Evolutionary conservation across 2,797 vertebrate genomes (phyloP), one percentile per base, ranked within the genome.

Genomic region (Enteromius afrohamiltoni): DNA sequence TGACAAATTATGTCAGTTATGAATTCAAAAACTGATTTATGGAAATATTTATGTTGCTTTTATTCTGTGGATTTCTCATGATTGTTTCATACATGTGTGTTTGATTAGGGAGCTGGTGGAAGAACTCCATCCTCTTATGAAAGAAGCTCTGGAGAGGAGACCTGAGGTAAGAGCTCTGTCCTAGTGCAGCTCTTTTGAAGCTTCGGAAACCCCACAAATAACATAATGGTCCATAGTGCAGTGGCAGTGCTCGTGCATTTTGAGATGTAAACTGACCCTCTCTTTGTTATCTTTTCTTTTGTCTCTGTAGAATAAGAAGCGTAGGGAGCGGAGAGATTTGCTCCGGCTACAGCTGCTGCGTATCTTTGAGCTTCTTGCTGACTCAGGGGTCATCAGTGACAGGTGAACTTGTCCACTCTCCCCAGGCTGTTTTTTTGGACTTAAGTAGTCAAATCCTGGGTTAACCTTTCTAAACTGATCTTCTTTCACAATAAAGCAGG

Each of bases 311-410:
- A 99, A 99, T 92, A 99, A 99, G 93, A 99, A 99, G 82, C 97
- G 98, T 0, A 94, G 98, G 88, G 98, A 99, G 86, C 95, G 97
- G 70, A 91, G 97, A 88, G 98, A 99, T 89, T 94, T 99, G 11
- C 94, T 99, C 51, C 92, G 98, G 82, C 93, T 99, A 62, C 98
- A 99, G 64, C 92, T 99, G 75, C 94, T 99, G 84, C 92, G 98
- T 83, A 99, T 99, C 88, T 99, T 99, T 92, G 98, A 99, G 85
- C 96, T 99, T 80, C 90, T 99, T 90, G 98, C 98, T 67, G 98
- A 98, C 82, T 98, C 98, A n/a, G 96, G 95, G 75, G 98, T 99
- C 37, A 98, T 99, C 93, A 99, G 98, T 93, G 98, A 99, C 95
- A 99, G 97, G 98, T 99, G 92, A 83, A 60, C 29, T 62, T 51